A percentile compares a stretch with the other conserved stretches of the same genome.
phyloP scores from a whole-genome alignment of 2,113 vertebrate species.

The Salminus brasiliensis region DNA sequence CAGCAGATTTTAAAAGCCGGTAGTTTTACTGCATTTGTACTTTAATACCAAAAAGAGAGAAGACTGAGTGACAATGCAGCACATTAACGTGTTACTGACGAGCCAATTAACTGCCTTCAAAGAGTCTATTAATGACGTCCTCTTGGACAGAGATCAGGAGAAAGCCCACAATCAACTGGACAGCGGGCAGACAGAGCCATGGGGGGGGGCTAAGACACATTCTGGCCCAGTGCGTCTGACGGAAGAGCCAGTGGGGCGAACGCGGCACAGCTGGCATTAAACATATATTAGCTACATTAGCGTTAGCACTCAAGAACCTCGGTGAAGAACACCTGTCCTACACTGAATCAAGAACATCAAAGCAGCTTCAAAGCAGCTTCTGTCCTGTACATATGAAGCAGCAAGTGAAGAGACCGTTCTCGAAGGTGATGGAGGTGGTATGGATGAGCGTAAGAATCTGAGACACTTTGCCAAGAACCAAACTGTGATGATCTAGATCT shows the following conservation, averaged over 20 bases:
- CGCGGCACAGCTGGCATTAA: background rate
- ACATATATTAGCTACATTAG: background rate
- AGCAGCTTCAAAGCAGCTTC: no score
- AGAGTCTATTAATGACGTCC: slow-evolving; percentile 43
- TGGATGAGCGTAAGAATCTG: no score
- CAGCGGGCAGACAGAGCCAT: slow-evolving; percentile 7
- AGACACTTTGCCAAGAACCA: no score
- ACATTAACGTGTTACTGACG: slow-evolving; percentile 24
- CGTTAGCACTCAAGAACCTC: background rate
- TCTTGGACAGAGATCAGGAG: slow-evolving; percentile 31
- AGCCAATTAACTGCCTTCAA: slow-evolving; percentile 41
- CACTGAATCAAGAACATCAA: background rate
- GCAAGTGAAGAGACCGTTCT: no score
- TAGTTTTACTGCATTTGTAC: background rate
- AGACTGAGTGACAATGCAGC: slow-evolving; percentile 10
- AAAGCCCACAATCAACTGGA: slow-evolving; percentile 50
- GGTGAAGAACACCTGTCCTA: background rate
- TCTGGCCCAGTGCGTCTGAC: background rate
- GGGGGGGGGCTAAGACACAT: background rate
- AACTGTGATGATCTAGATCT: no score
- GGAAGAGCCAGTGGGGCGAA: background rate
- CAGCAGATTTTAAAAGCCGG: background rate
- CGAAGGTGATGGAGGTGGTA: no score
- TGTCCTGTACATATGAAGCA: no score
- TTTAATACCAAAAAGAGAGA: background rate